Conservation (phyloP, 2,113 vertebrate genomes). For the Alligator sinensis region DNA sequence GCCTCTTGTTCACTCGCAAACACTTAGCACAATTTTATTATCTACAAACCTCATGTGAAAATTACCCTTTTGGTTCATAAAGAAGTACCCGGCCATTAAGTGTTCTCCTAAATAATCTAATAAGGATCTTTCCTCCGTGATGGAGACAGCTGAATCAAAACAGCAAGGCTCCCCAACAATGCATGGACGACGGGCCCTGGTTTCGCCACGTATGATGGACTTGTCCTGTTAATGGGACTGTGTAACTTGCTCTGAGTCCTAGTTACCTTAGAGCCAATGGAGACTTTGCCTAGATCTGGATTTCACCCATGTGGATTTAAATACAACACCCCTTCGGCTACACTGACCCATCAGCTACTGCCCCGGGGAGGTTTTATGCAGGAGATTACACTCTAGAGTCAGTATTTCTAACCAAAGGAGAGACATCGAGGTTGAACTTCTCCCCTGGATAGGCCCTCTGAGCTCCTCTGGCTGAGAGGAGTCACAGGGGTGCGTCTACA, state of each 20-base stretch:
- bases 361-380: background rate
- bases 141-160: background rate
- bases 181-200: background rate
- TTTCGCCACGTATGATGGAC: background rate
- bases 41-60: background rate
- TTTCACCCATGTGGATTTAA: background rate
- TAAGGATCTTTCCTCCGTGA: background rate
- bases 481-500: too few relatives aligned
- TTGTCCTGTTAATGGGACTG: background rate
- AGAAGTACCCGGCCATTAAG: slow-evolving; percentile 18
- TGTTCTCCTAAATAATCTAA: slow-evolving; percentile 29
- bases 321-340: background rate
- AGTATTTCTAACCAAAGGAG: background rate
- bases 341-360: background rate
- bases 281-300: background rate
- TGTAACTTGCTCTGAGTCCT: background rate
- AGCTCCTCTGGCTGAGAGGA: background rate
- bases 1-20: background rate
- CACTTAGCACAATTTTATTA: background rate
- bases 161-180: background rate
- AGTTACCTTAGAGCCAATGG: background rate
- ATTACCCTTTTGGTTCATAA: slow-evolving; percentile 5
- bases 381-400: background rate
- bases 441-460: background rate
- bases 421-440: background rate